Evolutionary conservation across 2,113 vertebrate genomes (phyloP).

Genomic region (Aegotheles bennettii): DNA sequence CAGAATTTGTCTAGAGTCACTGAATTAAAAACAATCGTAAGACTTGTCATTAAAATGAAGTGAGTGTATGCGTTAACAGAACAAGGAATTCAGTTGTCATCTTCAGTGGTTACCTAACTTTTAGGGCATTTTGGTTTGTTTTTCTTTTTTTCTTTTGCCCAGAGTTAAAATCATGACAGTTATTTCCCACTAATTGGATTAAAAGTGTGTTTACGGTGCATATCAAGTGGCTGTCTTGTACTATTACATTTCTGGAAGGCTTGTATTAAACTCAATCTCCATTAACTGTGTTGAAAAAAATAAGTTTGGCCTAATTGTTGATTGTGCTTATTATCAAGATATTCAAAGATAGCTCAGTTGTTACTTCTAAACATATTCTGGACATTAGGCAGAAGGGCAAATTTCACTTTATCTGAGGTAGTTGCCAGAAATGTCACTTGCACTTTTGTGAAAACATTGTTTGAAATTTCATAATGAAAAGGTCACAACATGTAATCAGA

Average conservation of each 20-base stretch:
- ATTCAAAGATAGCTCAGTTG: not conserved
- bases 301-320: not conserved
- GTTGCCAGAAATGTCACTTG: constrained; percentile 1
- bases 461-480: constrained; percentile 25
- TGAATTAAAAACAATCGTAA: not conserved
- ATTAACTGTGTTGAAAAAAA: not conserved
- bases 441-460: not conserved
- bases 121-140: not conserved
- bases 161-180: not conserved
- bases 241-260: not conserved
- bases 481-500: constrained; percentile 15
- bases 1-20: not conserved
- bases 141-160: fast-evolving
- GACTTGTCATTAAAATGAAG: not conserved
- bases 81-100: not conserved
- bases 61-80: not conserved
- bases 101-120: not conserved
- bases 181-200: not conserved
- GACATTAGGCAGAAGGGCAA: not conserved
- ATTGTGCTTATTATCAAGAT: not conserved
- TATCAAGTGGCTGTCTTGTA: not conserved
- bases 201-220: not conserved
- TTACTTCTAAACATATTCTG: not conserved
- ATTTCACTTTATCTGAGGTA: not conserved
- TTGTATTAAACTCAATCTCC: not conserved